Evolutionary conservation across 2,797 vertebrate genomes (phyloP), one percentile per base, ranked within the genome.

Genomic region (Epinephelus awoara): DNA sequence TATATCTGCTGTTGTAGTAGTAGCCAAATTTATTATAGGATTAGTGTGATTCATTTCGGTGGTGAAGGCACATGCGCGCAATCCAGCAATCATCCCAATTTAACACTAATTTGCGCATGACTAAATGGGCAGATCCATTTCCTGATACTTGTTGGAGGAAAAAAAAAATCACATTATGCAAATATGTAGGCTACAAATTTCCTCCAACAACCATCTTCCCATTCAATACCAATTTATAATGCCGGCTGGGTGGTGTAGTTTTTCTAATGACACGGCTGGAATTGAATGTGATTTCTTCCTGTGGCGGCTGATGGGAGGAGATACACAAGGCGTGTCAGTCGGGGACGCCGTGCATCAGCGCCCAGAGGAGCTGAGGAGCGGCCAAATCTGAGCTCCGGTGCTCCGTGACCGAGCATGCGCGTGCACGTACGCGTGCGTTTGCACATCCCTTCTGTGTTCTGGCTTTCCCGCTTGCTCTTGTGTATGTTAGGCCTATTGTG

Each of bases 101-200:
- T 83, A 85, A 88, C 75, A 75, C 66, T 78, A 86, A 88, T 89
- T 87, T 87, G 70, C 40, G 54, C 84, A 27, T 79, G 76, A 74
- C 71, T 88, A 87, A 91, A 89, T 74, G 71, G 54, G 51, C 64
- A 91, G 83, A 88, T 92, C 77, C 58, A 86, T 91, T 89, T 91
- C 80, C 77, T 86, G 90, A 90, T 89, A 86, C 65, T 79, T 84
- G 59, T 73, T 84, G 52, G 18, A 44, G 1, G 4, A 51, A 15
- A 11, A 42, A 77, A 68, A 77, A 85, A 84, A 91, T 86, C 50
- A 55, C 38, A 90, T 89, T 88, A 91, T 89, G 87, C 83, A 90
- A 91, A 92, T 90, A 27, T 70, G 15, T 50, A 72, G 66, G 51
- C n/a, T 80, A 40, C 47, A 88, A 3, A 85, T 86, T 81, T 88